These are phyloP conservation scores for Oryzias curvinotus DNA, from an alignment of 2,113 vertebrate species.

Conservation along the genomic window DNA sequence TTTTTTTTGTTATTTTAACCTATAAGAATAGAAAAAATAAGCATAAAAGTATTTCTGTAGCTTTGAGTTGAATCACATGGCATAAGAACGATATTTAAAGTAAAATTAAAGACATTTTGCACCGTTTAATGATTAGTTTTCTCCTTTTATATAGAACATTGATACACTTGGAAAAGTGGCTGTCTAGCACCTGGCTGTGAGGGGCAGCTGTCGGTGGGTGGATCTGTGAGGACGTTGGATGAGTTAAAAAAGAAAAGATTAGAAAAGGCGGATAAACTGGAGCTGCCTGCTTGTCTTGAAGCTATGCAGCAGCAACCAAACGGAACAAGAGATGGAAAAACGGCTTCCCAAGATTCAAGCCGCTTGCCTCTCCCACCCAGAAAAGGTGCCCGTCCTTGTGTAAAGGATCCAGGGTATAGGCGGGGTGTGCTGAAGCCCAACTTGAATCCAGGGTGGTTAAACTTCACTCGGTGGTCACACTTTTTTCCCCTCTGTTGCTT, in stretches of 20 bases:
- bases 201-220: conserved; percentile 42
- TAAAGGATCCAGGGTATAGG: conserved; percentile 61
- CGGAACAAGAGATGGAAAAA: conserved; percentile 68
- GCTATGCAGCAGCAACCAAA: conserved; percentile 65
- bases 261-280: conserved; percentile 53
- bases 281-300: conserved; percentile 48
- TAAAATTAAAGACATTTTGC: neutral
- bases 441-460: conserved; percentile 73
- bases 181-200: conserved; percentile 55
- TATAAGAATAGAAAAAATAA: too few species aligned
- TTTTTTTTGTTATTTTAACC: too few species aligned
- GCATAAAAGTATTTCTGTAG: too few species aligned
- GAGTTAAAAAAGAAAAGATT: conserved; percentile 54
- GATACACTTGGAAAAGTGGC: conserved; percentile 27
- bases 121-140: conserved; percentile 9
- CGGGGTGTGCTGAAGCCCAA: conserved; percentile 77
- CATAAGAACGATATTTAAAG: too few species aligned
- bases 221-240: conserved; percentile 45
- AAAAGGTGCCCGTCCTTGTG: conserved; percentile 52
- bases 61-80: too few species aligned
- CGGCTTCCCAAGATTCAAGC: conserved; percentile 65
- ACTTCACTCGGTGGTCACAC: conserved; percentile 69
- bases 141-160: conserved; percentile 31
- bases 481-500: conserved; percentile 38
- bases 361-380: conserved; percentile 53